These are phyloP conservation scores for Cantharis nigra DNA, from an alignment of 2,888 invertebrate genomes.

Conservation along the genomic window DNA sequence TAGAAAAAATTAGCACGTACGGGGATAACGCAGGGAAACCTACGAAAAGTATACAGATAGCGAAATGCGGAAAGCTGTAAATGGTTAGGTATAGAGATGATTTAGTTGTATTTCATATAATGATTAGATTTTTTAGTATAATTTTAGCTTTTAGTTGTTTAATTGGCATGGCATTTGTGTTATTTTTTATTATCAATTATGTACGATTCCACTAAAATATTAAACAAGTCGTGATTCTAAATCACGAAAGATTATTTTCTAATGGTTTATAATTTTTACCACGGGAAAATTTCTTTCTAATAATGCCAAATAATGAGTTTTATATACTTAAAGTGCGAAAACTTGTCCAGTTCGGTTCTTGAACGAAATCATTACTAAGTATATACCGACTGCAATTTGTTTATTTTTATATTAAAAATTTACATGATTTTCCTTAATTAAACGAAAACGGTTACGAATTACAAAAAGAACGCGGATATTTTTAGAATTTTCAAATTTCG, in stretches of 20 bases:
- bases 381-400: not conserved
- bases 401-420: not conserved
- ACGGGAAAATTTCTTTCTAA: not conserved
- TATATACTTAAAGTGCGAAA: not conserved
- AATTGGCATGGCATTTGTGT: slow-evolving; percentile 28
- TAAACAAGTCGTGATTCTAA: slow-evolving; percentile 1
- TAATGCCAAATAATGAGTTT: not conserved
- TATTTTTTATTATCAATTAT: slow-evolving; percentile 13
- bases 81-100: slow-evolving; percentile 18
- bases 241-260: not conserved
- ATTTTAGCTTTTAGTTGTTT: slow-evolving; percentile 14
- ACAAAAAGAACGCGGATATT: not conserved
- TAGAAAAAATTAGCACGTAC: slow-evolving; percentile 76
- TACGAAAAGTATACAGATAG: slow-evolving; percentile 72
- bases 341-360: not conserved
- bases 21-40: slow-evolving; percentile 81
- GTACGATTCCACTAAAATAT: slow-evolving; percentile 17
- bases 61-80: slow-evolving; percentile 75
- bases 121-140: not conserved
- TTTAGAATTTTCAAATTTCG: not conserved
- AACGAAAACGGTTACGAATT: not conserved
- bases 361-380: not conserved
- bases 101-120: slow-evolving; percentile 9
- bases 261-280: not conserved
- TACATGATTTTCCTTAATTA: not conserved